Evolutionary conservation across 1,140 invertebrate genomes (phyloP), one percentile per base, ranked within the genome.

Genomic region (Stegodyphus mimosarum): DNA sequence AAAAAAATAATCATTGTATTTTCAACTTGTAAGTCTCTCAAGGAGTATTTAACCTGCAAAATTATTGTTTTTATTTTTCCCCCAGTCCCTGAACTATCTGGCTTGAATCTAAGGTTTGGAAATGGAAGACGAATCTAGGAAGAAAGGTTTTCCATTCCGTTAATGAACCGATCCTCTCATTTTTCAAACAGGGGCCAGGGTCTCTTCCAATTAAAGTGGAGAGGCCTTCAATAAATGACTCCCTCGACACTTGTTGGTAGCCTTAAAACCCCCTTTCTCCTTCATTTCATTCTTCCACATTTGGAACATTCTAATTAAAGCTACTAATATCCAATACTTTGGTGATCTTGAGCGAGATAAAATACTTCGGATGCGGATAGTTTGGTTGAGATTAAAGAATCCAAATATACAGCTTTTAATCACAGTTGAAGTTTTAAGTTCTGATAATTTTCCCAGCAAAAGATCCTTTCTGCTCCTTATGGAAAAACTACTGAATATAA

Each of bases 171-270:
- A 67, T 78, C 17, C 64, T 67, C 15, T 78, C 75, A 67, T 78
- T 78, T 78, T 78, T 78, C 75, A 78, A 33, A 6, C 6, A 7
- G 55, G 13, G 74, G 49, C 51, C 52, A 7, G 75, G 63, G 49
- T 17, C 11, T 69, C 15, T 15, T 49, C 75, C 75, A 78, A 78
- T 78, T 78, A 78, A 78, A 52, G 55, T 49, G 49, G 50, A 18
- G 17, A 64, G 74, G 18, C 18, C 63, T 33, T 50, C 75, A 64
- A 67, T 64, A 78, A 78, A 78, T 78, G 63, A 53, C 64, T 78
- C 75, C 75, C 75, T 13, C 48, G 75, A 78, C 75, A 67, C 75
- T 78, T 78, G 75, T 78, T 67, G 75, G 63, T 78, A 10, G 49
- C 63, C n/a, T 50, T 55, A 55, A 64, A 63, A 18, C 53, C 48